Percentiles rank a stretch among this genome's conserved stretches.
Evolutionary conservation across 2,797 vertebrate species (phyloP).

Genomic region (Decapterus maruadsi): DNA sequence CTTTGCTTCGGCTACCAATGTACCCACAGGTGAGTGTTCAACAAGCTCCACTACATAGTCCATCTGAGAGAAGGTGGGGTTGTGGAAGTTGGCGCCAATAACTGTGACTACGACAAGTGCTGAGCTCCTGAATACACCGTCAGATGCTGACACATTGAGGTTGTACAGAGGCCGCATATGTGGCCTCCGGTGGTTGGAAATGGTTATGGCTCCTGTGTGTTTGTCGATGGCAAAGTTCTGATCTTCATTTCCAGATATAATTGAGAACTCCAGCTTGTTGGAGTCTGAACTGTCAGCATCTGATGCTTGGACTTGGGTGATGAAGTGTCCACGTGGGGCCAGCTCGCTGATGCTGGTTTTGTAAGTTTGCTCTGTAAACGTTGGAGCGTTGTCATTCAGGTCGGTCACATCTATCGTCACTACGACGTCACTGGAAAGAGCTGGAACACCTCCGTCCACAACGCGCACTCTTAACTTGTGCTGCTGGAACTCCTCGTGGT

Average conservation of each 20-base stretch:
- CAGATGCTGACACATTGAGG: conserved; percentile 94
- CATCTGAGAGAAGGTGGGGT: conserved; percentile 91
- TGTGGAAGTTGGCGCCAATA: conserved; percentile 93
- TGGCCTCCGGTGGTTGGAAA: conserved; percentile 91
- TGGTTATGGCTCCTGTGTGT: conserved; percentile 88
- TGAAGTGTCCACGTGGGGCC: conserved; percentile 92
- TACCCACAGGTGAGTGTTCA: conserved; percentile 92
- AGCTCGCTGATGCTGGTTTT: conserved; percentile 91
- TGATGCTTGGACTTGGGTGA: conserved; percentile 93
- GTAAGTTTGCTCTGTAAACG: conserved; percentile 90
- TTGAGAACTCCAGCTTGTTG: conserved; percentile 91
- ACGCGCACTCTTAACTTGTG: conserved; percentile 90
- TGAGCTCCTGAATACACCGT: conserved; percentile 95
- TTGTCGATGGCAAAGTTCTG: conserved; percentile 93
- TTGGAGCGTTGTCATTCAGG: conserved; percentile 95
- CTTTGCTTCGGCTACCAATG: conserved; percentile 90
- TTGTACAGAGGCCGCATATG: conserved; percentile 88
- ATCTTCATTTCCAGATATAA: conserved; percentile 93
- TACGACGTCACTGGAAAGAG: conserved; percentile 88
- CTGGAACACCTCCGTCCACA: conserved; percentile 92
- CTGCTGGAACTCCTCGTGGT: conserved; percentile 89
- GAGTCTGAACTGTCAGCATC: conserved; percentile 92
- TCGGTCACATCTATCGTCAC: conserved; percentile 91
- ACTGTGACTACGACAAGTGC: conserved; percentile 89
- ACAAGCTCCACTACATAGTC: conserved; percentile 96